These are phyloP conservation scores for Hypolimnas misippus DNA, from an alignment of 2,888 invertebrate genomes.

Conservation along the genomic window DNA sequence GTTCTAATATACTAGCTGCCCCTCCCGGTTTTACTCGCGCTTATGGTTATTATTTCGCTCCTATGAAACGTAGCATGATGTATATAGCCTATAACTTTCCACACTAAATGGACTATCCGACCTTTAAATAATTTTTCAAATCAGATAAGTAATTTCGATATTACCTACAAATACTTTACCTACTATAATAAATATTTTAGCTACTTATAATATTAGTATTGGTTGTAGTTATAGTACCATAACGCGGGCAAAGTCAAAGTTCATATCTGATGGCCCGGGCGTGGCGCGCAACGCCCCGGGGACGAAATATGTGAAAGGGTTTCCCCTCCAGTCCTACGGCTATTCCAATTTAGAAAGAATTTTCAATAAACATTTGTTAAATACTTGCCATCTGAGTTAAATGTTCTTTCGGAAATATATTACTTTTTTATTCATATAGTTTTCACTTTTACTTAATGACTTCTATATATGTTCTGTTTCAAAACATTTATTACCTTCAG, in stretches of 20 bases:
- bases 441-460: background rate
- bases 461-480: too few species aligned
- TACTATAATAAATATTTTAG: background rate
- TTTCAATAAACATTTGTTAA: constrained; percentile 10
- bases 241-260: constrained; percentile 54
- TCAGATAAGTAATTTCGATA: too few species aligned
- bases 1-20: too few species aligned
- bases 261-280: constrained; percentile 63
- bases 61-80: too few species aligned
- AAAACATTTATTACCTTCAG: too few species aligned
- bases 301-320: constrained; percentile 54
- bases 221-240: too few species aligned
- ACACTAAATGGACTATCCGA: too few species aligned
- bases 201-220: background rate
- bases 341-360: constrained; percentile 24
- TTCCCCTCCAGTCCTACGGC: constrained; percentile 33
- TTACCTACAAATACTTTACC: background rate
- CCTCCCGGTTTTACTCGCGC: too few species aligned
- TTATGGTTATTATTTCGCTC: too few species aligned
- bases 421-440: background rate
- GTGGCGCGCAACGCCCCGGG: constrained; percentile 53
- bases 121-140: too few species aligned
- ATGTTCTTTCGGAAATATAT: background rate
- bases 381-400: background rate
- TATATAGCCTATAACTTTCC: too few species aligned